A percentile compares a stretch with the other conserved stretches of the same genome.
These are phyloP conservation scores for Caenorhabditis japonica DNA, from an alignment of 2,888 invertebrate genomes.

Conservation along the genomic window DNA sequence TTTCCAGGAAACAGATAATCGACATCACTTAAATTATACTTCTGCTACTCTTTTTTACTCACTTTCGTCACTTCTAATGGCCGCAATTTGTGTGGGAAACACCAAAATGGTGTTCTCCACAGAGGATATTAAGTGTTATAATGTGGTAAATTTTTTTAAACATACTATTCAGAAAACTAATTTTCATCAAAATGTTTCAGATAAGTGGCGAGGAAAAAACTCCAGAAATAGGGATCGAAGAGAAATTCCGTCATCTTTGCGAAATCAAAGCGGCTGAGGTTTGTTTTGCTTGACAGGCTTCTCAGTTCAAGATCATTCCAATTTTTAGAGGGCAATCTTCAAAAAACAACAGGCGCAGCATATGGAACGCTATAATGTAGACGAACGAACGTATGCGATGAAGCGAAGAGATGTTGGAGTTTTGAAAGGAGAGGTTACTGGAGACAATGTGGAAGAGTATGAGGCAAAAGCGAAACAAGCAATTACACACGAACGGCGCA, in stretches of 20 bases:
- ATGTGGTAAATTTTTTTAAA: constrained; percentile 9
- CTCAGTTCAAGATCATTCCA: too few relatives aligned
- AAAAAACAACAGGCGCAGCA: too few relatives aligned
- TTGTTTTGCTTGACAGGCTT: too few relatives aligned
- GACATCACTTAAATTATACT: too few relatives aligned
- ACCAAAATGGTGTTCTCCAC: constrained; percentile 5
- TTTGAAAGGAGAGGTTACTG: too few relatives aligned
- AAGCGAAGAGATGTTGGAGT: too few relatives aligned
- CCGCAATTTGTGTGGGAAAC: constrained; percentile 5
- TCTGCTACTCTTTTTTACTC: constrained; percentile 18
- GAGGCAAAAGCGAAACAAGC: too few relatives aligned
- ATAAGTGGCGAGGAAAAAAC: background rate
- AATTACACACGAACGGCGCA: too few relatives aligned
- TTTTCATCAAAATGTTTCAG: background rate
- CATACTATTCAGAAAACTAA: background rate
- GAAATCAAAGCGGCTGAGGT: constrained; percentile 15
- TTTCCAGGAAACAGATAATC: constrained; percentile 4
- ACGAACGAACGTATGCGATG: too few relatives aligned
- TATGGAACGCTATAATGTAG: too few relatives aligned
- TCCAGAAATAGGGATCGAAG: constrained; percentile 3
- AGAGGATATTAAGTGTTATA: constrained; percentile 15
- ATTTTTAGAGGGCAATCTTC: too few relatives aligned
- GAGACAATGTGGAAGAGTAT: too few relatives aligned
- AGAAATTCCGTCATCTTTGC: constrained; percentile 12
- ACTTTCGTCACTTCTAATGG: constrained; percentile 2